Conservation (phyloP, 2,888 invertebrate species). For the Adelphocoris suturalis region DNA sequence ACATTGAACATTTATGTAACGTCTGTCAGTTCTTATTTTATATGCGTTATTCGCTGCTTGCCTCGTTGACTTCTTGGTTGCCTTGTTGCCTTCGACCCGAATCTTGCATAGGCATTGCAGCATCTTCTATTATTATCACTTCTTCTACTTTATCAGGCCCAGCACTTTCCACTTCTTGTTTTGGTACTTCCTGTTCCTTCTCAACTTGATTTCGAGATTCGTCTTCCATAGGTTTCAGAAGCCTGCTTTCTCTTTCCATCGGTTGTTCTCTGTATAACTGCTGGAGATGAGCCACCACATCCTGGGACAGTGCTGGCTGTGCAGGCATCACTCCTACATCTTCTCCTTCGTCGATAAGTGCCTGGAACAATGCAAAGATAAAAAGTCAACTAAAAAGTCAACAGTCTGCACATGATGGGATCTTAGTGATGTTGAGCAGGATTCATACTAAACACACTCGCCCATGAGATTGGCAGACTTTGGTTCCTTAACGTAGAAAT, state of each 20-base stretch:
- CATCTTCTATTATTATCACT: neutral
- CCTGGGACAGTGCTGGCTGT: slow-evolving; percentile 65
- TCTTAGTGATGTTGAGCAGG: no score
- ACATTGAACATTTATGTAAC: no score
- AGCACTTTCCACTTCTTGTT: neutral
- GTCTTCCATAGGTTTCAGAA: neutral
- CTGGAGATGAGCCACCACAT: slow-evolving; percentile 71
- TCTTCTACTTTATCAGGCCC: neutral
- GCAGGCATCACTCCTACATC: slow-evolving; percentile 48
- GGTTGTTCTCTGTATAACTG: slow-evolving; percentile 73
- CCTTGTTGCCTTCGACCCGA: neutral
- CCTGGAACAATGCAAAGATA: neutral
- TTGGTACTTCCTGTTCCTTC: neutral
- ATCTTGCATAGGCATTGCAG: neutral
- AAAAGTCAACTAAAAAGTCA: neutral
- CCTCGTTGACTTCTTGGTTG: no score
- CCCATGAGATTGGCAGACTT: no score
- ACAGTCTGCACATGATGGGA: neutral
- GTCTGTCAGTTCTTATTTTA: no score
- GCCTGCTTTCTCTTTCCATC: neutral
- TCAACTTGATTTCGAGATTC: slow-evolving; percentile 17
- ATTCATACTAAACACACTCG: no score
- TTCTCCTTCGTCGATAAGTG: slow-evolving; percentile 40
- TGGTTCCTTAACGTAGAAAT: no score
- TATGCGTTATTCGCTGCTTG: no score